A percentile compares a stretch with the other conserved stretches of the same genome.
These are phyloP conservation scores for Xestoiulus laeticollis DNA, from an alignment of 2,888 invertebrate species.

Conservation along the genomic window DNA sequence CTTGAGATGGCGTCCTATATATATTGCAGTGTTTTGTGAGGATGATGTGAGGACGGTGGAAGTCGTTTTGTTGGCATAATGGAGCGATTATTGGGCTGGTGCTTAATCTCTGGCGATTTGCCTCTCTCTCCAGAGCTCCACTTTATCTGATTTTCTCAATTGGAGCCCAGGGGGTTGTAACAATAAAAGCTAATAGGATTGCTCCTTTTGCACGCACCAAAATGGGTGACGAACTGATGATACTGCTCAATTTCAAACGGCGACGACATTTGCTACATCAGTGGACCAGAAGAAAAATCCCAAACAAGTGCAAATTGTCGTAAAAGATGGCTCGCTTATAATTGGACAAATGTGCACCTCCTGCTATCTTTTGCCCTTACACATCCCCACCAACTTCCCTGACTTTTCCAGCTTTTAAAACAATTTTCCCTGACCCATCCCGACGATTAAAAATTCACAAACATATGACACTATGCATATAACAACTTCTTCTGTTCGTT, in stretches of 20 bases:
- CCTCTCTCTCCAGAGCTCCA: constrained; percentile 19
- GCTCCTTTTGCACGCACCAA: background rate
- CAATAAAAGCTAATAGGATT: constrained; percentile 38
- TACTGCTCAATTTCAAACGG: constrained; percentile 12
- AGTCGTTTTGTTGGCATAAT: constrained; percentile 39
- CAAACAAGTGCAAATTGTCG: background rate
- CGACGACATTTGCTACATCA: background rate
- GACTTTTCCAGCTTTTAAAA: too few species aligned
- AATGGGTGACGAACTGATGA: constrained; percentile 41
- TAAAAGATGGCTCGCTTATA: background rate
- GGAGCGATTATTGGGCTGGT: constrained; percentile 21
- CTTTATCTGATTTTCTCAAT: constrained; percentile 41
- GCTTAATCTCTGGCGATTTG: constrained; percentile 43
- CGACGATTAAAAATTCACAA: too few species aligned
- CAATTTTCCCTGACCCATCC: too few species aligned
- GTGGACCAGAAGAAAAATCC: background rate
- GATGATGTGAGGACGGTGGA: background rate
- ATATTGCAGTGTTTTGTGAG: background rate
- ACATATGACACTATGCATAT: too few species aligned
- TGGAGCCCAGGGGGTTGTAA: constrained; percentile 40
- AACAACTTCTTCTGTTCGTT: too few species aligned
- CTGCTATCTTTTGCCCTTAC: too few species aligned
- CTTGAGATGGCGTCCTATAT: too few species aligned
- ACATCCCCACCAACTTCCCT: too few species aligned
- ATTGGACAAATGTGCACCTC: background rate